These are phyloP conservation scores for Characodon lateralis DNA, from an alignment of 2,797 vertebrate species.

Conservation along the genomic window DNA sequence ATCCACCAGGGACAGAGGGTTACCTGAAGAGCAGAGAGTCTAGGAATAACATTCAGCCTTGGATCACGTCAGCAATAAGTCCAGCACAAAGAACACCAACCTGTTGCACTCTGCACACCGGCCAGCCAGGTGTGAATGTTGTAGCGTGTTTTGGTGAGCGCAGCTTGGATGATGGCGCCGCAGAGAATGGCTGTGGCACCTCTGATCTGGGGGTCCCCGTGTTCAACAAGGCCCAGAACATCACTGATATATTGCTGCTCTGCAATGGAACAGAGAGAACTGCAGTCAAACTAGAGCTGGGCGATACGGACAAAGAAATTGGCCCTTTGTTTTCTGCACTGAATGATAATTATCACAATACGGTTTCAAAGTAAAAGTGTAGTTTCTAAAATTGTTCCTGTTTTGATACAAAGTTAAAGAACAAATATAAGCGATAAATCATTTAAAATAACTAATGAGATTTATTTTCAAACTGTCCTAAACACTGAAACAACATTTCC, in stretches of 20 bases:
- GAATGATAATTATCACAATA: not conserved
- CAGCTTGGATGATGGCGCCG: slow-evolving; percentile 88
- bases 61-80: not conserved
- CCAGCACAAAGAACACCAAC: slow-evolving; percentile 49
- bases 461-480: no score
- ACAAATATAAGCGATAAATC: no score
- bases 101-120: slow-evolving; percentile 80
- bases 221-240: slow-evolving; percentile 86
- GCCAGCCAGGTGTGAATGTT: slow-evolving; percentile 89
- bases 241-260: slow-evolving; percentile 94
- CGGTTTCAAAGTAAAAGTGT: not conserved
- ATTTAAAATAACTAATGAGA: no score
- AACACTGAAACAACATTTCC: no score
- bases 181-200: slow-evolving; percentile 94
- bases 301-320: not conserved
- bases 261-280: slow-evolving; percentile 59
- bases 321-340: not conserved
- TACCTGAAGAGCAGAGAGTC: slow-evolving; percentile 77
- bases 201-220: slow-evolving; percentile 95
- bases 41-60: not conserved
- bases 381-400: not conserved
- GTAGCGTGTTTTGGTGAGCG: slow-evolving; percentile 90
- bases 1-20: slow-evolving; percentile 87
- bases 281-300: not conserved
- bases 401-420: not conserved